Conservation (phyloP, 1,140 invertebrate genomes). For the Drosophila takahashii region DNA sequence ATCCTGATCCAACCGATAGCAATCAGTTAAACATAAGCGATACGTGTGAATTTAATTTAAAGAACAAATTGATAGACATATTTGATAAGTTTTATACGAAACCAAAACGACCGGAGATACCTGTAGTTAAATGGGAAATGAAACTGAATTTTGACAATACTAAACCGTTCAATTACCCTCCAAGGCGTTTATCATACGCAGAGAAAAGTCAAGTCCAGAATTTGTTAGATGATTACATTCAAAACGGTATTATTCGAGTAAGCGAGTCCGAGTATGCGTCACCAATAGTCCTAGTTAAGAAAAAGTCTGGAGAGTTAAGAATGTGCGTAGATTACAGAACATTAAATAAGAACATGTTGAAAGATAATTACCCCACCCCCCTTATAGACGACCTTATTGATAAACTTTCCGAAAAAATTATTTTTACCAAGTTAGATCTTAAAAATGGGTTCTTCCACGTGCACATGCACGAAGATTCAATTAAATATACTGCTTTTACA, state of each 20-base stretch:
- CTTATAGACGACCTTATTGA: slow-evolving; percentile 11
- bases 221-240: too few species aligned
- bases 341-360: slow-evolving; percentile 7
- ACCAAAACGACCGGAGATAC: background rate
- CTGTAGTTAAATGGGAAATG: slow-evolving; percentile 8
- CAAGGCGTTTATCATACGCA: background rate
- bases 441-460: slow-evolving; percentile 13
- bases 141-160: slow-evolving; percentile 14
- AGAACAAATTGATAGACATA: background rate
- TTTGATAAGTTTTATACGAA: background rate
- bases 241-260: too few species aligned
- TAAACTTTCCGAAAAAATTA: slow-evolving; percentile 11
- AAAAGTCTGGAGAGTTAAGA: background rate
- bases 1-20: background rate
- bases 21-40: slow-evolving; percentile 1
- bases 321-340: slow-evolving; percentile 19
- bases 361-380: slow-evolving; percentile 19
- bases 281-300: too few species aligned
- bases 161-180: slow-evolving; percentile 7
- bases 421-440: slow-evolving; percentile 14
- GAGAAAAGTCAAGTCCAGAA: slow-evolving; percentile 13
- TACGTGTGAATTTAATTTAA: background rate
- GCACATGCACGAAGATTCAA: slow-evolving; percentile 5
- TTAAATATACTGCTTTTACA: background rate
- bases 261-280: too few species aligned